A percentile compares a stretch with the other conserved stretches of the same genome.
Conservation (phyloP, 2,113 vertebrate species). For the Rhea americana region DNA sequence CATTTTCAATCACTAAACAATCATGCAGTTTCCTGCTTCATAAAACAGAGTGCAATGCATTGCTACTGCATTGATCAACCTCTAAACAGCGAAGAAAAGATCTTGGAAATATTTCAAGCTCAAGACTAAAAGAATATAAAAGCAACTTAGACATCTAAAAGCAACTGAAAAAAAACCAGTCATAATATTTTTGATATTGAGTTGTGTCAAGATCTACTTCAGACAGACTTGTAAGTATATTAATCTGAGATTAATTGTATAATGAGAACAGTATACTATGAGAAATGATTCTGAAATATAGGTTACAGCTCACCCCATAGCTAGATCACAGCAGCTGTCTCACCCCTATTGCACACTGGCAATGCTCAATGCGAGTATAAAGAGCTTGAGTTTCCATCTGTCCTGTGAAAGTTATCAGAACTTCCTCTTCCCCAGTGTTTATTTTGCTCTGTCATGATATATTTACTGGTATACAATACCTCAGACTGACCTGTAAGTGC, state of each 20-base stretch:
- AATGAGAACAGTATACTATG: neutral
- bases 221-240: neutral
- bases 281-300: neutral
- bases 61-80: neutral
- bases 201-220: neutral
- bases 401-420: slow-evolving; percentile 42
- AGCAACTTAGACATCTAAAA: neutral
- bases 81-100: neutral
- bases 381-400: neutral
- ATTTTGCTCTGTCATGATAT: slow-evolving; percentile 61
- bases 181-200: neutral
- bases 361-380: neutral
- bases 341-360: neutral
- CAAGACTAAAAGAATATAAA: neutral
- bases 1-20: neutral
- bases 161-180: neutral
- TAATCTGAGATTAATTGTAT: neutral
- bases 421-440: slow-evolving; percentile 42
- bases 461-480: slow-evolving; percentile 44
- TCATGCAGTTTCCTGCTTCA: neutral
- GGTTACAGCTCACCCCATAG: neutral
- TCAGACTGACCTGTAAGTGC: neutral
- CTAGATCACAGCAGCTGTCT: neutral
- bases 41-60: neutral
- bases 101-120: neutral